These are phyloP conservation scores for Ceyx erithaca DNA, from an alignment of 2,797 vertebrate genomes.

Conservation along the genomic window DNA sequence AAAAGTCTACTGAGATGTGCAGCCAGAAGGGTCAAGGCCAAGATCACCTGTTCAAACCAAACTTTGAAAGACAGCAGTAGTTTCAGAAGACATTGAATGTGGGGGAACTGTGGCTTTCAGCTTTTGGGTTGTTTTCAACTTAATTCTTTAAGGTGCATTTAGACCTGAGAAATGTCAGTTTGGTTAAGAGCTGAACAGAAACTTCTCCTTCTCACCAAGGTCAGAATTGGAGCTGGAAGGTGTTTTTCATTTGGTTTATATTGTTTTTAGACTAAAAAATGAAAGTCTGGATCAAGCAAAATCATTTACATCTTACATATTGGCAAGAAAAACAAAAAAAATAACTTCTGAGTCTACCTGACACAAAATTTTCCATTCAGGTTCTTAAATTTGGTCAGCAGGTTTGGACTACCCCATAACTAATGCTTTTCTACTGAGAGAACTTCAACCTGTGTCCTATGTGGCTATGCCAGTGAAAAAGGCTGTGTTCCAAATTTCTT, in stretches of 20 bases:
- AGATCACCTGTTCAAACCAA: background rate
- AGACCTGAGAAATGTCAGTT: background rate
- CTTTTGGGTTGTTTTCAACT: background rate
- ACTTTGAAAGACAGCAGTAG: background rate
- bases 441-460: background rate
- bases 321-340: background rate
- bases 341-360: background rate
- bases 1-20: background rate
- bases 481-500: background rate
- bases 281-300: background rate
- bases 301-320: background rate
- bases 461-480: background rate
- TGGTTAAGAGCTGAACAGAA: background rate
- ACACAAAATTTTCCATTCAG: background rate
- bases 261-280: background rate
- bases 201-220: background rate
- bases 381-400: constrained; percentile 2
- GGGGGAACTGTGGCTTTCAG: background rate
- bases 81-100: background rate
- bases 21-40: background rate
- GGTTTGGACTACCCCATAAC: background rate
- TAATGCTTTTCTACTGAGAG: background rate
- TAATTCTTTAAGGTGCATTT: background rate
- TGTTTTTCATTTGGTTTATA: background rate
- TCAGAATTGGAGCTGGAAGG: background rate